phyloP scores from a whole-genome alignment of 2,797 vertebrate genomes.

The Periophthalmus magnuspinnatus region DNA sequence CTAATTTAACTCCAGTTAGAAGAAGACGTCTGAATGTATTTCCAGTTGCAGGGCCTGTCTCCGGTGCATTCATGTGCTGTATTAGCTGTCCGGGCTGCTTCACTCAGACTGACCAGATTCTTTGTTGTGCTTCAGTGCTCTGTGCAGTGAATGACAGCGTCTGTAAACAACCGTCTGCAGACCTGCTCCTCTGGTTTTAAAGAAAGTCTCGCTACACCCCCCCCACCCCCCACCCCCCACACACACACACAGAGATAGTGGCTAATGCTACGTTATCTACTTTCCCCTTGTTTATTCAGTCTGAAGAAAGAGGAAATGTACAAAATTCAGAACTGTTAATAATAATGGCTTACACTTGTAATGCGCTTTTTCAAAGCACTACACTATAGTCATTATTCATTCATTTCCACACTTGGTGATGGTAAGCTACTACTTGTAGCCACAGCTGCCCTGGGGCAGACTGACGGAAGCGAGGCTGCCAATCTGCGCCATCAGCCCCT shows the following conservation, averaged over 20 bases:
- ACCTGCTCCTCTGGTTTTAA: slow-evolving; percentile 33
- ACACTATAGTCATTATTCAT: too few relatives aligned
- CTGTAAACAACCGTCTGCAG: slow-evolving; percentile 44
- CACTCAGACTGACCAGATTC: slow-evolving; percentile 32
- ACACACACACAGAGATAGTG: background rate
- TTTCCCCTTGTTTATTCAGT: background rate
- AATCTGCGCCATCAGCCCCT: too few relatives aligned
- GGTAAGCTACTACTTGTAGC: too few relatives aligned
- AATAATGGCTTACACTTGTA: too few relatives aligned
- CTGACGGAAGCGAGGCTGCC: too few relatives aligned
- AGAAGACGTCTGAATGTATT: background rate
- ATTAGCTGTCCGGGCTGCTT: slow-evolving; percentile 31
- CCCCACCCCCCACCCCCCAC: too few relatives aligned
- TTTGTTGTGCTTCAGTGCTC: slow-evolving; percentile 42
- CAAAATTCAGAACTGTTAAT: background rate
- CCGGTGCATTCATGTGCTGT: slow-evolving; percentile 20
- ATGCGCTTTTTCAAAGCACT: too few relatives aligned
- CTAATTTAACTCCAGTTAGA: background rate
- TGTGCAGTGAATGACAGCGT: slow-evolving; percentile 51
- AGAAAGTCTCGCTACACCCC: background rate
- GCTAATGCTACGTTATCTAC: background rate
- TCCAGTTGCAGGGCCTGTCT: slow-evolving; percentile 14
- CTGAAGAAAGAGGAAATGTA: background rate
- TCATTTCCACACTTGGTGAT: too few relatives aligned
- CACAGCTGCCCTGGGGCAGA: too few relatives aligned